Conservation (phyloP, 2,888 invertebrate genomes). For the Drosophila anomalipes region DNA sequence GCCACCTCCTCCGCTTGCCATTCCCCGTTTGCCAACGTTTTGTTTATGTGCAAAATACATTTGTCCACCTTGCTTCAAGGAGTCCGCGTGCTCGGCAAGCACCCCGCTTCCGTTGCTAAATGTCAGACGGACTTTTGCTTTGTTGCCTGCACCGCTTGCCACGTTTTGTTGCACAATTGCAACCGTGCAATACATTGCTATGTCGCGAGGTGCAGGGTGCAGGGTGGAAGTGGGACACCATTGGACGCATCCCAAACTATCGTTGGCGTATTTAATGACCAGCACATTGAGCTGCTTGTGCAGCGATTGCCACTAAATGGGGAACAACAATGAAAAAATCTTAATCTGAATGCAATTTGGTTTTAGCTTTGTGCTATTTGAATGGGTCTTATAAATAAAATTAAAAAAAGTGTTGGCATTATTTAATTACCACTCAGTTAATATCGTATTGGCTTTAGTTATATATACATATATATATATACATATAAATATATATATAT, state of each 20-base stretch:
- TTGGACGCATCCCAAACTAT: conserved; percentile 12
- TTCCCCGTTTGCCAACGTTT: conserved; percentile 22
- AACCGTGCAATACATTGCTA: conserved; percentile 31
- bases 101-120: conserved; percentile 27
- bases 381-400: not conserved
- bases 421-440: not conserved
- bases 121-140: conserved; percentile 64
- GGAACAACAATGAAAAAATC: conserved; percentile 44
- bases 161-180: conserved; percentile 72
- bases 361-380: conserved; percentile 1
- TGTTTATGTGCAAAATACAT: conserved; percentile 76
- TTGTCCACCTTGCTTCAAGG: conserved; percentile 71
- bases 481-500: not conserved
- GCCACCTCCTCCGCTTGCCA: not conserved
- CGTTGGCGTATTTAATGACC: conserved; percentile 50
- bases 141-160: conserved; percentile 53
- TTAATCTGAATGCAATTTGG: conserved; percentile 28
- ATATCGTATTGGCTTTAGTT: not conserved
- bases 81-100: conserved; percentile 20
- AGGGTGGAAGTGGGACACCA: not conserved
- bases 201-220: not conserved
- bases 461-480: not conserved
- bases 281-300: conserved; percentile 40
- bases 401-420: not conserved
- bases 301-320: conserved; percentile 33